These are phyloP conservation scores for Anastrepha ludens DNA, from an alignment of 1,140 invertebrate species.

Conservation along the genomic window DNA sequence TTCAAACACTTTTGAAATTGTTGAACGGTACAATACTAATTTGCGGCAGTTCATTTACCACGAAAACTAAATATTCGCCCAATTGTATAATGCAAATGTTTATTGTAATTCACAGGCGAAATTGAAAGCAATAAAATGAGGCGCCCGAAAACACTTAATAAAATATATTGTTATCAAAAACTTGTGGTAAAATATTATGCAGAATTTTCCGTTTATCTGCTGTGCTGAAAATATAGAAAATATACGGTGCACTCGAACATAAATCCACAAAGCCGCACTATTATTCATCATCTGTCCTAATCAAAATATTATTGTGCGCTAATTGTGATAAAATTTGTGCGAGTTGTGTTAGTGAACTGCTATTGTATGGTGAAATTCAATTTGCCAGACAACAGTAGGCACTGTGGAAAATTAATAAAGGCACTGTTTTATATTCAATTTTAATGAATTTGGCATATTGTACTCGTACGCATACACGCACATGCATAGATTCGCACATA, in stretches of 20 bases:
- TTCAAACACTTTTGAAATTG: slow-evolving; percentile 4
- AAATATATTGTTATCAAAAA: slow-evolving; percentile 42
- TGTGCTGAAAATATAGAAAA: background rate
- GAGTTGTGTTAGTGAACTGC: background rate
- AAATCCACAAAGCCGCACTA: slow-evolving; percentile 27
- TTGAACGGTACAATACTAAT: slow-evolving; percentile 14
- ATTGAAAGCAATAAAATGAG: background rate
- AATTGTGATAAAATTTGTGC: slow-evolving; percentile 32
- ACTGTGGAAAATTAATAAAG: background rate
- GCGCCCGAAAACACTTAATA: slow-evolving; percentile 19
- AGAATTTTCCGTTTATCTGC: background rate
- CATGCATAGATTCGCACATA: too few species aligned
- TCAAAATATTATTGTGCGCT: slow-evolving; percentile 46
- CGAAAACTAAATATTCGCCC: background rate
- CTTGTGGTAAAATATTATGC: background rate
- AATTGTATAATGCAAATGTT: slow-evolving; percentile 8
- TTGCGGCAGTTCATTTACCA: slow-evolving; percentile 10
- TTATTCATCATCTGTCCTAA: slow-evolving; percentile 33
- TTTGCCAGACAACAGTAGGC: background rate
- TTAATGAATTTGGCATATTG: background rate
- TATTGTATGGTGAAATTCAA: slow-evolving; percentile 8
- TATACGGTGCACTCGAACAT: background rate
- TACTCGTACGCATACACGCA: background rate
- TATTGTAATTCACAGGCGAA: background rate
- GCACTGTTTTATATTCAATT: slow-evolving; percentile 6